phyloP scores from a whole-genome alignment of 1,140 invertebrate genomes.

The Drosophila pseudoananassae region DNA sequence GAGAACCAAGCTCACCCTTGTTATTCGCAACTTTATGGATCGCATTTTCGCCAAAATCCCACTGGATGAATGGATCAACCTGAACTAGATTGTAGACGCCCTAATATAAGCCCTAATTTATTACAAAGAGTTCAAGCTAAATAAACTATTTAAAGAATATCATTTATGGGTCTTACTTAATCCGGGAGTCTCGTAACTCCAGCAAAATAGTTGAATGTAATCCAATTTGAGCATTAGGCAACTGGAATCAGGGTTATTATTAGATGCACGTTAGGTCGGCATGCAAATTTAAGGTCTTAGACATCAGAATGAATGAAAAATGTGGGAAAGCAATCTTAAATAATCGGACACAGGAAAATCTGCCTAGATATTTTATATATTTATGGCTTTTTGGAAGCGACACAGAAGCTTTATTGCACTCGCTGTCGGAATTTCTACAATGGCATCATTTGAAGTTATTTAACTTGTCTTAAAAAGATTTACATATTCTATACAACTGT shows the following conservation, averaged over 20 bases:
- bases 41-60: slow-evolving; percentile 90
- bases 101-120: slow-evolving; percentile 66
- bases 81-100: slow-evolving; percentile 54
- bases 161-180: slow-evolving; percentile 6
- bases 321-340: slow-evolving; percentile 9
- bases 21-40: slow-evolving; percentile 90
- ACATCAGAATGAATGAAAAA: slow-evolving; percentile 30
- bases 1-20: slow-evolving; percentile 89
- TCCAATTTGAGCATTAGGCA: slow-evolving; percentile 26
- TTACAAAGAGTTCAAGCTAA: slow-evolving; percentile 57
- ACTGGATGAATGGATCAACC: slow-evolving; percentile 88
- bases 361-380: background rate
- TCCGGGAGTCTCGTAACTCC: background rate
- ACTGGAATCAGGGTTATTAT: slow-evolving; percentile 53
- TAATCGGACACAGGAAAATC: background rate
- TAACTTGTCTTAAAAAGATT: background rate
- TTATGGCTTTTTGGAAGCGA: background rate
- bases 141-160: slow-evolving; percentile 45
- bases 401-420: background rate
- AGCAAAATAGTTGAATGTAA: background rate
- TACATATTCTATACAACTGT: background rate
- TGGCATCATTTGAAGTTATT: background rate
- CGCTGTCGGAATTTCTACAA: background rate
- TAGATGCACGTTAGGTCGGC: slow-evolving; percentile 45
- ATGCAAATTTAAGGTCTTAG: slow-evolving; percentile 41